Conservation (phyloP, 2,888 invertebrate species). For the Lasioglossum zephyrum region DNA sequence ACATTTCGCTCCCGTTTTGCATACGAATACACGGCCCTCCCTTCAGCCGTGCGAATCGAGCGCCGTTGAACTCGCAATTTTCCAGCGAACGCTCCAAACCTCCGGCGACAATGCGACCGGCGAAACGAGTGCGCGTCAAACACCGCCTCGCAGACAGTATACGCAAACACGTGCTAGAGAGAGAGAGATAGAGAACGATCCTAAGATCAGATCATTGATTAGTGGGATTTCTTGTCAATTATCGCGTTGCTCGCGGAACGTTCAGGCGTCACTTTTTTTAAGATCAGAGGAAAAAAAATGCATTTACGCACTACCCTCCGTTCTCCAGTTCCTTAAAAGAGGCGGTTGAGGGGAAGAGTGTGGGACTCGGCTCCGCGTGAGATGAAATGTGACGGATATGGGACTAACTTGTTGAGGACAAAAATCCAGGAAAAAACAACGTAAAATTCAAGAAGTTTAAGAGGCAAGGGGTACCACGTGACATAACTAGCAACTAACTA, state of each 20-base stretch:
- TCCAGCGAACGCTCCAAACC: not conserved
- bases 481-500: no score
- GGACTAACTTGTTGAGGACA: no score
- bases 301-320: no score
- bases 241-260: not conserved
- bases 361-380: no score
- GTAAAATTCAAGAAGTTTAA: no score
- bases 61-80: conserved; percentile 34
- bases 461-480: no score
- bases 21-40: conserved; percentile 37
- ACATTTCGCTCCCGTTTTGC: conserved; percentile 32
- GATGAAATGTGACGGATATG: no score
- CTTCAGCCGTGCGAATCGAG: conserved; percentile 5
- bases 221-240: not conserved
- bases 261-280: not conserved
- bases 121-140: conserved; percentile 17
- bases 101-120: conserved; percentile 11
- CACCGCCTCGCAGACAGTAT: not conserved
- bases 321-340: no score
- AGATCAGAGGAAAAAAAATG: no score
- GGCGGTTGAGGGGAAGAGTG: no score
- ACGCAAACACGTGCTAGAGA: not conserved
- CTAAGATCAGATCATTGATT: not conserved
- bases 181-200: not conserved
- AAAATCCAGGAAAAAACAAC: no score